Conservation (phyloP, 1,140 invertebrate species). For the Ganaspis sp. region DNA sequence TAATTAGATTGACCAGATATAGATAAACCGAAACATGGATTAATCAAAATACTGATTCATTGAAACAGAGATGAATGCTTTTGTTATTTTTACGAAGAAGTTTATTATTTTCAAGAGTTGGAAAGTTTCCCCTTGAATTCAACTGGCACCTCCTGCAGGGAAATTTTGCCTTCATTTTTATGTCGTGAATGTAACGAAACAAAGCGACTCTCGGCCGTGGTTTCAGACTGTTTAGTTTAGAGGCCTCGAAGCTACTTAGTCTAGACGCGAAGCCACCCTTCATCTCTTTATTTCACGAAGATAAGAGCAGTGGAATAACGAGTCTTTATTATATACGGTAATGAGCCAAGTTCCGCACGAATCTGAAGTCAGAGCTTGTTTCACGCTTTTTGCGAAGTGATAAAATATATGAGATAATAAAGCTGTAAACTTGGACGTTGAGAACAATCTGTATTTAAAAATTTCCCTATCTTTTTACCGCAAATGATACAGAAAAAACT, state of each 20-base stretch:
- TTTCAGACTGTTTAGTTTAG: constrained; percentile 41
- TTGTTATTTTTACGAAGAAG: neutral
- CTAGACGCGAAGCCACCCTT: constrained; percentile 37
- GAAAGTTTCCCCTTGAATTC: neutral
- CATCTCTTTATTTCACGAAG: constrained; percentile 60
- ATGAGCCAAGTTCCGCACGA: constrained; percentile 54
- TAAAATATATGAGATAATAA: constrained; percentile 24
- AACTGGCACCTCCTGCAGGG: neutral
- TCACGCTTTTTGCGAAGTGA: constrained; percentile 5
- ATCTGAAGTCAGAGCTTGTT: neutral
- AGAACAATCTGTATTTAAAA: constrained; percentile 13
- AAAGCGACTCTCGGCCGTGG: neutral
- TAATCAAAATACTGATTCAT: neutral
- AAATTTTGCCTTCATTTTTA: neutral
- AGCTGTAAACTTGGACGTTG: constrained; percentile 13
- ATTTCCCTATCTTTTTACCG: neutral
- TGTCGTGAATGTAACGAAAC: neutral
- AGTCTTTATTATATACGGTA: constrained; percentile 62
- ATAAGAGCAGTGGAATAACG: constrained; percentile 60
- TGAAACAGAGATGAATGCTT: neutral
- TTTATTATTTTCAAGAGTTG: neutral
- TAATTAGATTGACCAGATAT: too few species aligned
- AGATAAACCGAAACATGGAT: too few species aligned
- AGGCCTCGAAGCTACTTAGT: constrained; percentile 47
- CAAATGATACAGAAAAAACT: neutral